phyloP scores from a whole-genome alignment of 2,888 invertebrate genomes.

The Epirrhoe alternata region DNA sequence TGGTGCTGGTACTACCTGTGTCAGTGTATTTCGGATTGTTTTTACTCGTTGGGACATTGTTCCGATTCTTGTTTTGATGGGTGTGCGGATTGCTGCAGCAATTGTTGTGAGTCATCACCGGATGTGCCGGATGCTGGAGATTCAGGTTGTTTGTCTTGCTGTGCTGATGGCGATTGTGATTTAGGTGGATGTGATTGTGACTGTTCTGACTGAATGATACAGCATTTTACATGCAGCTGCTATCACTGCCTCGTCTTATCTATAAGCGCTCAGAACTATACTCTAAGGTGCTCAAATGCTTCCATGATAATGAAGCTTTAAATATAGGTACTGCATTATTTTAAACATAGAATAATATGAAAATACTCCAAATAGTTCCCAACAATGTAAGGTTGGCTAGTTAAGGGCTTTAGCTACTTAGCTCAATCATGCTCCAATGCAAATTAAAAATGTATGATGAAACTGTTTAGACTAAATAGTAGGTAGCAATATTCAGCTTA shows the following conservation, averaged over 20 bases:
- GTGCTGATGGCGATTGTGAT: too few species aligned
- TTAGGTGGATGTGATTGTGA: constrained; percentile 22
- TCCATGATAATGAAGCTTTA: background rate
- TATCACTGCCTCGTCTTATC: background rate
- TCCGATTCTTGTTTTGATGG: constrained; percentile 50
- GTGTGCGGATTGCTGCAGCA: constrained; percentile 47
- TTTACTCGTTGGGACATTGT: constrained; percentile 44
- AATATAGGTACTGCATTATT: background rate
- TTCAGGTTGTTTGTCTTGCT: constrained; percentile 20
- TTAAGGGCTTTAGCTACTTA: too few species aligned
- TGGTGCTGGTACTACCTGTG: constrained; percentile 44
- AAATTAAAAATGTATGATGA: background rate
- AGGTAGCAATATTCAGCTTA: background rate
- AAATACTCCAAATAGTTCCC: background rate
- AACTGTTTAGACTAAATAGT: background rate
- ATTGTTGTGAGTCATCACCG: constrained; percentile 46
- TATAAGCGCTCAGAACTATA: background rate
- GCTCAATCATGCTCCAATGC: background rate
- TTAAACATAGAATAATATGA: background rate
- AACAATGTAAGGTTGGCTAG: background rate
- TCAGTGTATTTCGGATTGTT: constrained; percentile 45
- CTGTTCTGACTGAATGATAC: constrained; percentile 24
- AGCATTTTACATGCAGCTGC: background rate
- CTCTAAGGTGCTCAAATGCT: background rate
- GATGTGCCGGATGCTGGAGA: constrained; percentile 27